Base-by-base conservation (phyloP, 2,888 invertebrate species). In the Nezara viridula region DNA sequence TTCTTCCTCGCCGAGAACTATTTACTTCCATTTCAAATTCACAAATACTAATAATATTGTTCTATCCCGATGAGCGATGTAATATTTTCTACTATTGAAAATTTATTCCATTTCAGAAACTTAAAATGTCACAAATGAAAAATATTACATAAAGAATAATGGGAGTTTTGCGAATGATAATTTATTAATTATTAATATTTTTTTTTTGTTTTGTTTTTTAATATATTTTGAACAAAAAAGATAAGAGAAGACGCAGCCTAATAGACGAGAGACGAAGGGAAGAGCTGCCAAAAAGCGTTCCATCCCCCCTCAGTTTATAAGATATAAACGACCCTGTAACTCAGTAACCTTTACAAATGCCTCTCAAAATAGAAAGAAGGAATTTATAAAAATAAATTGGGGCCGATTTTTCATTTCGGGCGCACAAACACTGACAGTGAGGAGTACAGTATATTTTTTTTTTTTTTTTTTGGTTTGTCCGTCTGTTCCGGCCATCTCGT, bases 381-480 rank as follows among this genome's bases (percentile, higher is more conserved):
- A 88, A 88, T 88, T 88, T 88, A 88, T 88, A 88, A 88, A 88
- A 88, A 88, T 88, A 88, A 88, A 88, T 88, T 49, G 88, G 77
- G 47, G 50, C 19, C 88, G 49, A 88, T 88, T 77, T 88, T 88
- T 88, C 88, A 88, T 88, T 73, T 73, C 73, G 37, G 52, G 86
- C 50, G 37, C 32, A 73, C 66, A 21, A 44, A 81, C 81, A 44
- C 81, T 81, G 81, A 81, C 81, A 81, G 81, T 81, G 81, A 81
- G n/a, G 81, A 40, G 81, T 81, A 44, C 44, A 5, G 32, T 81
- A 52, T 86, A 27, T 49, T 50, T 47, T 49, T 49, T 44, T n/a
- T 49, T 47, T 49, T 85, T 86, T 86, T 37, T 49, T 86, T 86
- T 27, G 32, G 47, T 47, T 81, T n/a, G 44, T 47, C 81, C n/a